Evolutionary conservation across 2,797 vertebrate species (phyloP), one percentile per base, ranked within the genome.

Genomic region (Platyrinchus mystaceus): DNA sequence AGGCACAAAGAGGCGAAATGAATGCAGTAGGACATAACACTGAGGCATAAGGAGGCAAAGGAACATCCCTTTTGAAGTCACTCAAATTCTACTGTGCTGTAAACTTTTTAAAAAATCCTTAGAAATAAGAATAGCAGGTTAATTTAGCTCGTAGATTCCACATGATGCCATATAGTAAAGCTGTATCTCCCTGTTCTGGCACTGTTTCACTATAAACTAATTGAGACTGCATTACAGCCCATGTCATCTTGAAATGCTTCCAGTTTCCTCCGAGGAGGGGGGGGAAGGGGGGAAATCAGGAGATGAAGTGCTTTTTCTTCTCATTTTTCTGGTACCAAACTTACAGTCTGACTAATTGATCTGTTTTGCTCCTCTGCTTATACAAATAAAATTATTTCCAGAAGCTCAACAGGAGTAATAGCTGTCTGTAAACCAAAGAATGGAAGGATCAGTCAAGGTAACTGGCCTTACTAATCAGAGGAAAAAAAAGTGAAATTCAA

Each of bases 321-420:
- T 86, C 9, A 9, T 58, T 68, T 76, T 85, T 92, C 27, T 34
- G 27, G 26, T 81, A 77, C 19, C 52, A 80, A 90, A 80, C 27
- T 20, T 46, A 39, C 22, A 74, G 74, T 94, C n/a, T 91, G 77
- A 79, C 43, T 75, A 92, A 70, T 30, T 41, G 64, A 82, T 82
- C 36, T 41, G 46, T 44, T 95, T 96, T 95, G 15, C 77, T 93
- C 91, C 76, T 93, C 71, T 85, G 78, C 34, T 89, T 92, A 87
- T 17, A 55, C 17, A 89, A 67, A 81, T 37, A 7, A 92, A 83
- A 75, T 76, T 41, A 56, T 43, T 82, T 91, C 77, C 67, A 91
- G 67, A 81, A 79, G 43, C 39, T 75, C 10, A 4, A 86, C 52
- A 75, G 28, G 53, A 89, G 27, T 14, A 91, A 39, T 28, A 80